These are phyloP conservation scores for Meandrusa payeni DNA, from an alignment of 2,888 invertebrate species.

Conservation along the genomic window DNA sequence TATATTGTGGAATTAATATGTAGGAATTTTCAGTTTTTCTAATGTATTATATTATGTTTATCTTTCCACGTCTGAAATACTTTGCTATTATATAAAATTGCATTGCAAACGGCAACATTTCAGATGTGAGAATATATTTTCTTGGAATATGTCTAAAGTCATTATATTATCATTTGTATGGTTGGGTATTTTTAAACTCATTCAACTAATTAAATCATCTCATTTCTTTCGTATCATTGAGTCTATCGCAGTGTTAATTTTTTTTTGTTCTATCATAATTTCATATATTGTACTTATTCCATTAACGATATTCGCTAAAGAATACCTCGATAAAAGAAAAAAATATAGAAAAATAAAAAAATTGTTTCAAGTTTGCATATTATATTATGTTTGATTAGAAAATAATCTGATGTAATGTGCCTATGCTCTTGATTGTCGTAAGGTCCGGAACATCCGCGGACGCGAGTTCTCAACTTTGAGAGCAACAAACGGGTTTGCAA, in stretches of 20 bases:
- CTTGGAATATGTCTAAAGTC: constrained; percentile 42
- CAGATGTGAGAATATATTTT: constrained; percentile 41
- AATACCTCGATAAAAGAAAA: constrained; percentile 51
- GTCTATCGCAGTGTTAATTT: constrained; percentile 43
- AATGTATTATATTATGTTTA: constrained; percentile 50
- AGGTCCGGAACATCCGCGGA: constrained; percentile 56
- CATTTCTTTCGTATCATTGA: constrained; percentile 50
- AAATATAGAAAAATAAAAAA: constrained; percentile 63
- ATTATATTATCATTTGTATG: constrained; percentile 46
- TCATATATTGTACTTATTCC: constrained; percentile 77
- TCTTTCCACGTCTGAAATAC: constrained; percentile 46
- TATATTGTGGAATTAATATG: constrained; percentile 67
- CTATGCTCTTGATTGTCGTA: constrained; percentile 59
- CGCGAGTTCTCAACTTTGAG: constrained; percentile 47
- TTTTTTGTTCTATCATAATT: constrained; percentile 60
- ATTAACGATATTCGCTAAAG: constrained; percentile 76
- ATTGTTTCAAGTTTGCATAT: constrained; percentile 66
- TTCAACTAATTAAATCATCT: constrained; percentile 57
- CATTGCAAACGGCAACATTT: constrained; percentile 35
- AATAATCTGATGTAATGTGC: constrained; percentile 74
- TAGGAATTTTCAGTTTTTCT: constrained; percentile 58
- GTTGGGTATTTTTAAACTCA: constrained; percentile 61
- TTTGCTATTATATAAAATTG: constrained; percentile 31
- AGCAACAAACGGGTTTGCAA: constrained; percentile 43
- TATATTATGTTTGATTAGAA: constrained; percentile 74